phyloP scores from a whole-genome alignment of 2,113 vertebrate species.

The Carollia perspicillata region DNA sequence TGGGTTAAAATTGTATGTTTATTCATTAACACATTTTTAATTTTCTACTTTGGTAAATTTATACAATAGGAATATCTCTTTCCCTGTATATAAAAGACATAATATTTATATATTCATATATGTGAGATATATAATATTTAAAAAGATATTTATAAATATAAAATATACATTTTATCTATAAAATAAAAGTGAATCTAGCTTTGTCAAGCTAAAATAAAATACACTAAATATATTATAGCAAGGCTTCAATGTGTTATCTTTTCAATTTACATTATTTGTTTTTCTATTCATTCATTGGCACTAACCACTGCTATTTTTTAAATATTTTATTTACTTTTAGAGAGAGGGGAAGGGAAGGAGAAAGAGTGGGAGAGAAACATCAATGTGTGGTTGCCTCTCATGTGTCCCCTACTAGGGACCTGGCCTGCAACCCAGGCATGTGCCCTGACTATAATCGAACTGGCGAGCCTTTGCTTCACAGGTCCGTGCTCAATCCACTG shows the following conservation, averaged over 20 bases:
- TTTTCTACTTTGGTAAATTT: conserved; percentile 1
- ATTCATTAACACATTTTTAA: neutral
- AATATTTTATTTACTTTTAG: no score
- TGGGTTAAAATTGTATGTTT: neutral
- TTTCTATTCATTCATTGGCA: neutral
- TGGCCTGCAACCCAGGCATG: no score
- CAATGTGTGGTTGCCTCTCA: no score
- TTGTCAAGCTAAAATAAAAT: neutral
- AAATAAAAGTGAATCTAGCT: neutral
- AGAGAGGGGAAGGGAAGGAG: no score
- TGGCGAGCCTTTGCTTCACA: no score
- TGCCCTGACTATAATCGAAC: no score
- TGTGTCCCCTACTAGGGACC: no score
- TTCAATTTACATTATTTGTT: neutral
- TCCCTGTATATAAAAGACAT: neutral
- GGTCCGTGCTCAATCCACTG: no score
- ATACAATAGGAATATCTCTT: neutral
- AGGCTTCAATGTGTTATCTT: neutral
- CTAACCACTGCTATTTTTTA: neutral
- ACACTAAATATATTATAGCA: neutral
- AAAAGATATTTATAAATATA: neutral
- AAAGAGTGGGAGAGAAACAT: no score
- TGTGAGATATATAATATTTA: no score
- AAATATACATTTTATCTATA: no score
- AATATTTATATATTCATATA: neutral